A percentile compares a stretch with the other conserved stretches of the same genome.
Conservation (phyloP, 1,140 invertebrate species). For the Drosophila sp. region DNA sequence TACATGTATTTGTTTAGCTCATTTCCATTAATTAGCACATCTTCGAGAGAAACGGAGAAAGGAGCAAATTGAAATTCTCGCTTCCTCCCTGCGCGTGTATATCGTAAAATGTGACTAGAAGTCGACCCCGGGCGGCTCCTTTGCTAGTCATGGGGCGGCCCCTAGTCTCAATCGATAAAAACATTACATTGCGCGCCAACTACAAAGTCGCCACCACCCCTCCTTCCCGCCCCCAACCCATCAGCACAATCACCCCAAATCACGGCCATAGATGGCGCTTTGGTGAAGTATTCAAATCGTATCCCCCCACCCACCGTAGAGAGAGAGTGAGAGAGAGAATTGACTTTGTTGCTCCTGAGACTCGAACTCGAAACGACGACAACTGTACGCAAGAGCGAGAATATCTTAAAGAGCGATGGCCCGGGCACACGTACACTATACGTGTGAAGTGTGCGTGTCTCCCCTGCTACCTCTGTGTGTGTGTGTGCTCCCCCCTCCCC, state of each 20-base stretch:
- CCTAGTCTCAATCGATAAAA: constrained; percentile 43
- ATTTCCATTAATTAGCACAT: constrained; percentile 67
- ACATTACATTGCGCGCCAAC: constrained; percentile 45
- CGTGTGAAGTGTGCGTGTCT: constrained; percentile 20
- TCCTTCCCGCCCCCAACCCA: constrained; percentile 26
- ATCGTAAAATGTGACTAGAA: constrained; percentile 27
- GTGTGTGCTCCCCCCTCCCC: constrained; percentile 8
- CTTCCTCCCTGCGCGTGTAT: constrained; percentile 13
- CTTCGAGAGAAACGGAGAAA: constrained; percentile 10
- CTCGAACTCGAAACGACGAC: constrained; percentile 1
- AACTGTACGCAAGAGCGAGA: constrained; percentile 8
- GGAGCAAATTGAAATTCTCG: not conserved
- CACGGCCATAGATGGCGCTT: constrained; percentile 74
- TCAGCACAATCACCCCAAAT: constrained; percentile 33
- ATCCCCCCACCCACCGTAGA: constrained; percentile 36
- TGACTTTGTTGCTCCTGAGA: constrained; percentile 6
- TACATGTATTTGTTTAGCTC: constrained; percentile 64
- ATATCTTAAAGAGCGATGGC: constrained; percentile 23
- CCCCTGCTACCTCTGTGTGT: constrained; percentile 1
- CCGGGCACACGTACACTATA: constrained; percentile 51
- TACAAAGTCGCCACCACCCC: constrained; percentile 49
- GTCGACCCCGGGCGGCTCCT: constrained; percentile 8
- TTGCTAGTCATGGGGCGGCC: constrained; percentile 6
- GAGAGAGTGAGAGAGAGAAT: constrained; percentile 26
- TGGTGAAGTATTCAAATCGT: constrained; percentile 71